Conservation (phyloP, 2,888 invertebrate species). For the Antheraea assamensis region DNA sequence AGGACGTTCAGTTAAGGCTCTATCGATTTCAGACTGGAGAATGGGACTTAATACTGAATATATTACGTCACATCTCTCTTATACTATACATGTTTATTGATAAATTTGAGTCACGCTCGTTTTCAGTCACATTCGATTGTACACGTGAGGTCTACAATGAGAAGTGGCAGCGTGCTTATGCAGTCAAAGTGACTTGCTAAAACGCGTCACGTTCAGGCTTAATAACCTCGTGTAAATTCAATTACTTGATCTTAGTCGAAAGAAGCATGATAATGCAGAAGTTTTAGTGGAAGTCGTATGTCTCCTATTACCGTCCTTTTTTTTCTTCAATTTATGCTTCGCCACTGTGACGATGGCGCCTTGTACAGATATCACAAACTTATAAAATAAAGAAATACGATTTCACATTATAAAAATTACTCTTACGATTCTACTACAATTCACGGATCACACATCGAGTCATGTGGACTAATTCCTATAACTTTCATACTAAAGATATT, state of each 20-base stretch:
- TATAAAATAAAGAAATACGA: not conserved
- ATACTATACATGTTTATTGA: not conserved
- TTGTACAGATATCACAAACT: too few species aligned
- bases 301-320: not conserved
- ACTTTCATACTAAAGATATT: too few species aligned
- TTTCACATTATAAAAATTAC: not conserved
- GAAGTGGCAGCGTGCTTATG: not conserved
- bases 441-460: too few species aligned
- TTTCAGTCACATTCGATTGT: not conserved
- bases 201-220: not conserved
- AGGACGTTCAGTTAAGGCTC: not conserved
- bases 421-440: too few species aligned
- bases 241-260: not conserved
- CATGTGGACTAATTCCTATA: too few species aligned
- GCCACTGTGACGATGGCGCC: too few species aligned
- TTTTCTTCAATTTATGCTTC: not conserved
- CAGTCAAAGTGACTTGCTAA: not conserved
- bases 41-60: not conserved
- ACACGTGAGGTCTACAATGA: not conserved
- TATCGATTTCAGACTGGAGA: conserved; percentile 6
- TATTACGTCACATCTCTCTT: not conserved
- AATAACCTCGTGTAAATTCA: not conserved
- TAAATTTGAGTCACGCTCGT: not conserved
- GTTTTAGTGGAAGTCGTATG: not conserved
- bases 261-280: not conserved